Base-by-base conservation (phyloP, 2,888 invertebrate species). In the Anarsia innoxiella region DNA sequence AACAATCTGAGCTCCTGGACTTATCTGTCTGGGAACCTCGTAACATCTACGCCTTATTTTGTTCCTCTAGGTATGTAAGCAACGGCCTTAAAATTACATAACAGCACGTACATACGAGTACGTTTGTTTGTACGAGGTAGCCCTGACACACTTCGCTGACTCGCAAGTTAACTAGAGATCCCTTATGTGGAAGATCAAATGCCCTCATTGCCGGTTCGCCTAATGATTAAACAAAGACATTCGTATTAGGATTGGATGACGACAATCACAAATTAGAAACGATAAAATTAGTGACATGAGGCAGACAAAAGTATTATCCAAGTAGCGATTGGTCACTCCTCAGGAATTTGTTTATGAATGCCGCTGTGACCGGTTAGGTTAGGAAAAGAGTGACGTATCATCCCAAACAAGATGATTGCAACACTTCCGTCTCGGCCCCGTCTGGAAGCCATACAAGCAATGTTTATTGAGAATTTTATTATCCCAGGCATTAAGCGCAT, bases 71-170 rank as follows among this genome's bases (percentile, higher is more conserved):
- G n/a, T 33, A 33, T 26, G 33, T 33, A 32, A 25, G 10, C 10
- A 26, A 33, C 31, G 35, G 16, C 59, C 56, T 58, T 53, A 46
- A 41, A 48, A 43, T 53, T 59, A 56, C 59, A 59, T 59, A 56
- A 62, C 66, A 64, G 65, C 76, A 72, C 74, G 77, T 77, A 66
- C 53, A 56, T 51, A 48, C 25, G 14, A 3, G 12, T 35, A 35
- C 49, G 51, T 48, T 46, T 53, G 50, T 53, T 41, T 46, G 62
- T 70, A 74, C 75, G 72, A 68, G 70, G 70, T 68, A 68, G 66
- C 82, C 82, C 71, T 83, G 82, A 83, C 82, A 83, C 63, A 73
- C 66, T 73, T 80, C 56, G 59, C 51, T 61, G 61, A 63, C 61
- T 66, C 56, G 62, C 66, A 64, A 65, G 55, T 60, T 59, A 61